Evolutionary conservation across 2,797 vertebrate species (phyloP).

Genomic region (Argentina silus): DNA sequence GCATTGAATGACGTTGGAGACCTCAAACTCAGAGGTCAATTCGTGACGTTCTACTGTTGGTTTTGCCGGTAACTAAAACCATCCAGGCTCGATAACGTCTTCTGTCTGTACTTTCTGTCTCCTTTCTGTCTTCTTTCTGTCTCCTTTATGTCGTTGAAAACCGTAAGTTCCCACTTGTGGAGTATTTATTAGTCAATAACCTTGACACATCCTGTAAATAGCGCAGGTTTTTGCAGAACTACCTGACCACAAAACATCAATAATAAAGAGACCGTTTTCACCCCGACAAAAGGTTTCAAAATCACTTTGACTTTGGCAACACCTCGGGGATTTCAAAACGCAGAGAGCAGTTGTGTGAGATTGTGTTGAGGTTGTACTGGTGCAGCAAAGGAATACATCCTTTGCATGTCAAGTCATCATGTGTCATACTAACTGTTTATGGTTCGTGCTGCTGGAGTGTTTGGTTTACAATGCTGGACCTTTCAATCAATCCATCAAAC

Average conservation of each 20-base stretch:
- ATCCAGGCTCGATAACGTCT: no score
- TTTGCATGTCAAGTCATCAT: neutral
- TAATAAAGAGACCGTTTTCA: constrained; percentile 49
- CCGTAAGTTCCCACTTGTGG: constrained; percentile 49
- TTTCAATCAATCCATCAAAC: no score
- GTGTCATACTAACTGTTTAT: neutral
- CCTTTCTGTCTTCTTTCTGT: no score
- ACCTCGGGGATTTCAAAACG: constrained; percentile 50
- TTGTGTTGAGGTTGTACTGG: neutral
- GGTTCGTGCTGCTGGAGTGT: neutral
- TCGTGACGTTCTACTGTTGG: no score
- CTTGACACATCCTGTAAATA: constrained; percentile 51
- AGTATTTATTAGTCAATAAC: constrained; percentile 36
- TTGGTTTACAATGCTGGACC: neutral
- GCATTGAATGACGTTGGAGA: neutral
- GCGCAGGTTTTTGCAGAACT: constrained; percentile 65
- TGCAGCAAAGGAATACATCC: neutral
- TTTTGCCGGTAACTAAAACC: no score
- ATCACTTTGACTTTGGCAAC: constrained; percentile 55
- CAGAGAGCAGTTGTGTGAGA: constrained; percentile 21
- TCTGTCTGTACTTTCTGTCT: no score
- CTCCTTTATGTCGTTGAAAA: constrained; percentile 7
- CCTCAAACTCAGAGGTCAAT: no score
- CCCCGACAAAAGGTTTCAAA: constrained; percentile 54
- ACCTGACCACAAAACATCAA: constrained; percentile 61